Evolutionary conservation across 2,888 invertebrate genomes (phyloP).

Genomic region (Gonocerus acuteangulatus): DNA sequence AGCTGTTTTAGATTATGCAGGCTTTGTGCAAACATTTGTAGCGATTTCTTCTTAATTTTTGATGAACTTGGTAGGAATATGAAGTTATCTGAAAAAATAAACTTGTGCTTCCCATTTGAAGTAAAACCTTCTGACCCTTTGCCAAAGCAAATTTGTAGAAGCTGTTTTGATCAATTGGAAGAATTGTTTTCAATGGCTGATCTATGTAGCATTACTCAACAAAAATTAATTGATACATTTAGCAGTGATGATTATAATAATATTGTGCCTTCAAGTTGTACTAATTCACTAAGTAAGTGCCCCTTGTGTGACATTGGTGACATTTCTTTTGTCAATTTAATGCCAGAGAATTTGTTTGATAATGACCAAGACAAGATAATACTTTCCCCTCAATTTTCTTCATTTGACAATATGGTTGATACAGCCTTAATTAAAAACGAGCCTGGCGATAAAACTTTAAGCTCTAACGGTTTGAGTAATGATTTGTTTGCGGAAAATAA

Average conservation of each 20-base stretch:
- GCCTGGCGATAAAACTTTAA: too few relatives aligned
- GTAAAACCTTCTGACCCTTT: slow-evolving; percentile 33
- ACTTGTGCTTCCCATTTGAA: slow-evolving; percentile 34
- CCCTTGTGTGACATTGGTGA: too few relatives aligned
- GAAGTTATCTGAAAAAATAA: slow-evolving; percentile 35
- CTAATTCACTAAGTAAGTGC: too few relatives aligned
- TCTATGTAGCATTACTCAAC: slow-evolving; percentile 20
- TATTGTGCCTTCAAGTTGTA: too few relatives aligned
- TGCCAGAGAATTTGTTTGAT: too few relatives aligned
- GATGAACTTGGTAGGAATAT: slow-evolving; percentile 29
- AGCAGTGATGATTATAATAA: not conserved
- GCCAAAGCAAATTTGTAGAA: slow-evolving; percentile 35
- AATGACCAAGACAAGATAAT: too few relatives aligned
- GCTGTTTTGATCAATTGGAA: slow-evolving; percentile 29
- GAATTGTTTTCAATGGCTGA: slow-evolving; percentile 31
- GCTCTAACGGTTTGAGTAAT: too few relatives aligned
- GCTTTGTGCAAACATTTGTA: slow-evolving; percentile 31
- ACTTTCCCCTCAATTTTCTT: too few relatives aligned
- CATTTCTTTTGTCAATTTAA: too few relatives aligned
- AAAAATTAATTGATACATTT: not conserved
- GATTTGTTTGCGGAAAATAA: too few relatives aligned
- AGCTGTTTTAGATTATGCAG: slow-evolving; percentile 29
- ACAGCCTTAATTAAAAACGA: too few relatives aligned
- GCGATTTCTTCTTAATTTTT: slow-evolving; percentile 32
- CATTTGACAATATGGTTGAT: too few relatives aligned